phyloP scores from a whole-genome alignment of 2,113 vertebrate species.

The Rhinogobius similis region DNA sequence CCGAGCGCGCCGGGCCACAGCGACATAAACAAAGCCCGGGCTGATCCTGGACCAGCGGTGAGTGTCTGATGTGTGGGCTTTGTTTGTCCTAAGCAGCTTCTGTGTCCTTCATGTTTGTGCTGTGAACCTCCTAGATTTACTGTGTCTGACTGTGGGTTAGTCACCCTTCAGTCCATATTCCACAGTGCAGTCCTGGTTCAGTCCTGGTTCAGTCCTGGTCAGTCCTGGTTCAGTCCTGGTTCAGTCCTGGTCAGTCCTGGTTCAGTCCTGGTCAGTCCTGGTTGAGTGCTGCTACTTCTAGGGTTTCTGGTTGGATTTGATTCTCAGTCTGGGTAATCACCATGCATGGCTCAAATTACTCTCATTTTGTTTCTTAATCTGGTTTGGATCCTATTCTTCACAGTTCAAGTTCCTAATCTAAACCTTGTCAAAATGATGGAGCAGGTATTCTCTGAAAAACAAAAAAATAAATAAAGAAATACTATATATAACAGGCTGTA shows the following conservation, averaged over 20 bases:
- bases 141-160: neutral
- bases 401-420: neutral
- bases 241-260: neutral
- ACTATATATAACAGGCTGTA: too few species aligned
- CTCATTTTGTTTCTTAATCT: neutral
- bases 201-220: neutral
- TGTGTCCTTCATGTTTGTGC: too few species aligned
- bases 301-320: neutral
- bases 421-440: neutral
- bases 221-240: too few species aligned
- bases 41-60: neutral
- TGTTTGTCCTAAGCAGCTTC: neutral
- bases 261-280: neutral
- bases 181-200: too few species aligned
- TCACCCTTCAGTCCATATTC: neutral
- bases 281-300: neutral
- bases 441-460: too few species aligned
- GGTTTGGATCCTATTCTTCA: neutral
- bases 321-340: too few species aligned
- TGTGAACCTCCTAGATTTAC: too few species aligned
- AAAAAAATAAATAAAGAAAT: too few species aligned
- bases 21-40: slow-evolving; percentile 1
- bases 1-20: neutral
- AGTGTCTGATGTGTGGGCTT: neutral
- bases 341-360: neutral